phyloP scores from a whole-genome alignment of 2,797 vertebrate genomes.

The Morelia viridis region DNA sequence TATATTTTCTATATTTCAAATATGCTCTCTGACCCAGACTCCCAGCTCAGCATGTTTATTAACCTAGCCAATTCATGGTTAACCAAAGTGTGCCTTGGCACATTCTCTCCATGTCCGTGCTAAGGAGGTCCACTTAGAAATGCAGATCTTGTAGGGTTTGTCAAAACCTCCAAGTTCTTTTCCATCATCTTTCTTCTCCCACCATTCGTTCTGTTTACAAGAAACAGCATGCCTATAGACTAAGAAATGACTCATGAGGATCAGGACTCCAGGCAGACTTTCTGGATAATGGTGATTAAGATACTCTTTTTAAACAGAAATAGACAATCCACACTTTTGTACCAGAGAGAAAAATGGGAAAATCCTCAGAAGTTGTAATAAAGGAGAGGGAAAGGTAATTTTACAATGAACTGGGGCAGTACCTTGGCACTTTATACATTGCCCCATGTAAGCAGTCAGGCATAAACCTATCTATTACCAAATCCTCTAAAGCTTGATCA shows the following conservation, averaged over 20 bases:
- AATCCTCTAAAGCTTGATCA: neutral
- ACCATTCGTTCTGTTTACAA: neutral
- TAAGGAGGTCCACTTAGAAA: neutral
- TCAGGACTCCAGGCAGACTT: neutral
- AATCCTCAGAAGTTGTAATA: neutral
- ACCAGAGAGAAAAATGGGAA: neutral
- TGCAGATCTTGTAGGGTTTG: neutral
- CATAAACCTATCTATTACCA: neutral
- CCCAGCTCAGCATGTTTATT: neutral
- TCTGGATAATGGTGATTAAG: neutral
- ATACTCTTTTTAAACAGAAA: neutral
- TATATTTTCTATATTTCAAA: neutral
- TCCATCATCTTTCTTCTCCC: neutral
- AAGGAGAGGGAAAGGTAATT: neutral
- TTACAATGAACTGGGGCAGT: neutral
- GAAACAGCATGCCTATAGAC: neutral
- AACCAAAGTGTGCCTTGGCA: neutral
- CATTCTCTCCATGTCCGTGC: neutral
- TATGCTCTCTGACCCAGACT: neutral
- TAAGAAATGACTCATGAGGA: conserved; percentile 6
- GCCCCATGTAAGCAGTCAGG: neutral
- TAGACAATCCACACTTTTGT: neutral
- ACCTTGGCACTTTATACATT: neutral
- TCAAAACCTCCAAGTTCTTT: neutral
- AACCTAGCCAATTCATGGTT: neutral